phyloP scores from a whole-genome alignment of 2,888 invertebrate species.

The Hyppa rectilinea region DNA sequence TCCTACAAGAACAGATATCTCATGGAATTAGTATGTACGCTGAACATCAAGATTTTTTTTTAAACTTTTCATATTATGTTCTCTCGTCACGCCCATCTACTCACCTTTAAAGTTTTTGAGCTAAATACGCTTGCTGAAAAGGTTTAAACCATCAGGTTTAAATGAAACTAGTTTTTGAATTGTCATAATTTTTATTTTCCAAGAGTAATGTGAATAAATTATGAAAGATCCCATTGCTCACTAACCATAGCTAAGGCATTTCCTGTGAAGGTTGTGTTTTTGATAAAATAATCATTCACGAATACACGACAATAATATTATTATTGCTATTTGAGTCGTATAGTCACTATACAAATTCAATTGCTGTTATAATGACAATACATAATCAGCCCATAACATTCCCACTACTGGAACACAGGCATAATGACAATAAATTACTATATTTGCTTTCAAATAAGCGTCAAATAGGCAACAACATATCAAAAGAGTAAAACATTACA shows the following conservation, averaged over 20 bases:
- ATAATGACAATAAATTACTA: constrained; percentile 23
- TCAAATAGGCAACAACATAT: constrained; percentile 31
- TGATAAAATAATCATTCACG: constrained; percentile 41
- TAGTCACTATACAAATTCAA: constrained; percentile 26
- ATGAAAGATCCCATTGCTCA: constrained; percentile 72
- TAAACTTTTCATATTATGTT: background rate
- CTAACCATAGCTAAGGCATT: constrained; percentile 81
- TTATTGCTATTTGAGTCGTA: constrained; percentile 45
- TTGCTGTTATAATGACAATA: constrained; percentile 28
- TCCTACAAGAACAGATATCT: no score
- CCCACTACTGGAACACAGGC: no score
- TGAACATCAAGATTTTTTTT: no score
- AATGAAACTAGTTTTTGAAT: constrained; percentile 69
- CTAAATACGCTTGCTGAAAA: background rate
- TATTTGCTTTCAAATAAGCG: constrained; percentile 54
- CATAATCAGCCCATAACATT: no score
- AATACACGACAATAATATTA: constrained; percentile 24
- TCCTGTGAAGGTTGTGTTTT: constrained; percentile 58
- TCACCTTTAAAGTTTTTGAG: background rate
- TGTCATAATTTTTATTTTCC: constrained; percentile 77
- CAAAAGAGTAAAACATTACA: constrained; percentile 21
- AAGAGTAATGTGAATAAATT: constrained; percentile 75
- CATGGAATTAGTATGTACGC: background rate
- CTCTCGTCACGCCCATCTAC: background rate
- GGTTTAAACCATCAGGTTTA: background rate